phyloP scores from a whole-genome alignment of 1,140 invertebrate genomes.

The Cyphomyrmex costatus region DNA sequence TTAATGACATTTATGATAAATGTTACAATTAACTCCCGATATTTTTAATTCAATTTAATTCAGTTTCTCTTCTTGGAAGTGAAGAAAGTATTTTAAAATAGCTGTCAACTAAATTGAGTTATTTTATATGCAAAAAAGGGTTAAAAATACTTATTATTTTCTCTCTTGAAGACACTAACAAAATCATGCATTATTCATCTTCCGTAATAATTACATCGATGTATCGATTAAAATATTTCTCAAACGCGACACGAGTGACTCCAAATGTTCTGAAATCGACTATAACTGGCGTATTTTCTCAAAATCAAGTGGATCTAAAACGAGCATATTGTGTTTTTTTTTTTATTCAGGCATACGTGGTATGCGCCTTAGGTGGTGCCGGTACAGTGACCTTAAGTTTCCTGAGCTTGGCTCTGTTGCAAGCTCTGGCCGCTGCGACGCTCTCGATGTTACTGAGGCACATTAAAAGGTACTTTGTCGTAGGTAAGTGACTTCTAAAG shows the following conservation, averaged over 20 bases:
- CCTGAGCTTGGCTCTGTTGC: conserved; percentile 89
- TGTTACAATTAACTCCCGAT: not conserved
- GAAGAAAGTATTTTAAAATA: not conserved
- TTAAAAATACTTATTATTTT: not conserved
- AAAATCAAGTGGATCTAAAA: conserved; percentile 2
- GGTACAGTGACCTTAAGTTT: conserved; percentile 89
- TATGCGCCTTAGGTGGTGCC: conserved; percentile 90
- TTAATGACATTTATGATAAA: not conserved
- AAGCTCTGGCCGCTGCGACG: conserved; percentile 90
- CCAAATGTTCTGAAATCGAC: conserved; percentile 4
- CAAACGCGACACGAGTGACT: not conserved
- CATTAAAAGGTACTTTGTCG: conserved; percentile 89
- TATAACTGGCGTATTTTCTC: not conserved
- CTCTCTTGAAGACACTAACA: not conserved
- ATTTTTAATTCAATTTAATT: not conserved
- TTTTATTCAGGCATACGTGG: conserved; percentile 87
- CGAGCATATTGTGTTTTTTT: conserved; percentile 43
- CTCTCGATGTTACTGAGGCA: conserved; percentile 90
- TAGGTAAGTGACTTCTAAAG: conserved; percentile 85
- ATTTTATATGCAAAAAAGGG: not conserved
- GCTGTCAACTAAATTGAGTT: not conserved
- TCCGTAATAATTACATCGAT: not conserved
- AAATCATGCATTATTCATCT: not conserved
- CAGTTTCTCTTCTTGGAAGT: not conserved
- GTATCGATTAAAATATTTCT: conserved; percentile 3